Percentiles rank a stretch among this genome's conserved stretches.
Conservation (phyloP, 2,797 vertebrate genomes). For the Masticophis lateralis region DNA sequence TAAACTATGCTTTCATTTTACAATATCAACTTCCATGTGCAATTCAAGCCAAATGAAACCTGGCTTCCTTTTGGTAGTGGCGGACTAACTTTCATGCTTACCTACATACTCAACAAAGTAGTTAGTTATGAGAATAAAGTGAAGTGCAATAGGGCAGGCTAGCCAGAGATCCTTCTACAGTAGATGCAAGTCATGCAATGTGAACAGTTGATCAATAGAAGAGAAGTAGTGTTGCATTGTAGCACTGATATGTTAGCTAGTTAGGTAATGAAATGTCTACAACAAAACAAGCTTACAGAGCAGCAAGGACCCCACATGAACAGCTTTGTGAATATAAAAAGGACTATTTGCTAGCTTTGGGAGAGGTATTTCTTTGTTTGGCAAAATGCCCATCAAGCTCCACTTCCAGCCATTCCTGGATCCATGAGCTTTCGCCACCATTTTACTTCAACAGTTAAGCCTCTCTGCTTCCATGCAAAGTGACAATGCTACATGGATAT, state of each 20-base stretch:
- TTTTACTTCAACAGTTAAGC: background rate
- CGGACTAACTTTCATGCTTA: background rate
- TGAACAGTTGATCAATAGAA: background rate
- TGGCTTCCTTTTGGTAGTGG: background rate
- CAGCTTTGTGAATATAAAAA: background rate
- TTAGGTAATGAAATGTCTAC: background rate
- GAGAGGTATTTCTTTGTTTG: background rate
- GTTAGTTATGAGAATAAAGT: background rate
- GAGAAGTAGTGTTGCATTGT: background rate
- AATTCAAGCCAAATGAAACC: background rate
- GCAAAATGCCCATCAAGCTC: background rate
- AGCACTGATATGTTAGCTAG: background rate
- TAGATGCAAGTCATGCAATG: background rate
- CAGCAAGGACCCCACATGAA: background rate
- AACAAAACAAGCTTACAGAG: background rate
- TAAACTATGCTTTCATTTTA: background rate
- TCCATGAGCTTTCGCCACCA: background rate
- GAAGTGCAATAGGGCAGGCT: background rate
- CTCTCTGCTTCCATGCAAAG: background rate
- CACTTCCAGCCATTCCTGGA: background rate
- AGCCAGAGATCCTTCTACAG: background rate
- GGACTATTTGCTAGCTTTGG: slow-evolving; percentile 13
- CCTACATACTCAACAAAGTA: background rate
- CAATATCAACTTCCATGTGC: background rate
- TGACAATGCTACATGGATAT: background rate